phyloP scores from a whole-genome alignment of 2,113 vertebrate species.

The Lepus americanus region DNA sequence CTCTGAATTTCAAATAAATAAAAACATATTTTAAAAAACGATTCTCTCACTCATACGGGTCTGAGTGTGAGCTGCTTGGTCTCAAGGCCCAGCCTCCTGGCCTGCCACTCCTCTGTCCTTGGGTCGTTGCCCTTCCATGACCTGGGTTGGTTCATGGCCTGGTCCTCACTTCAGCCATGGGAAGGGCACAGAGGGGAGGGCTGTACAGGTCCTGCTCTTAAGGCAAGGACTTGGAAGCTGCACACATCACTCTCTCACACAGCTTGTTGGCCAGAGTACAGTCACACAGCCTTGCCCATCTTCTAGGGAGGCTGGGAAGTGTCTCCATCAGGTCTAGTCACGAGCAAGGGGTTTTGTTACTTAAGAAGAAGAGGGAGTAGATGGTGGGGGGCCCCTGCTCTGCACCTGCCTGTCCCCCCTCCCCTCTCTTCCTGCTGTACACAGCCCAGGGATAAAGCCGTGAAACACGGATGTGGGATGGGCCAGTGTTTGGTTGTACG shows the following conservation, averaged over 20 bases:
- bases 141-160: background rate
- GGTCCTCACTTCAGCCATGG: background rate
- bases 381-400: background rate
- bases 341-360: background rate
- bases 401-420: background rate
- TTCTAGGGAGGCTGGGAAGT: background rate
- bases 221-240: background rate
- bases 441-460: background rate
- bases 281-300: background rate
- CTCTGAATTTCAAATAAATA: too few species aligned
- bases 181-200: background rate
- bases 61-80: background rate
- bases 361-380: background rate
- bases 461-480: background rate
- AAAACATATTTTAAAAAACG: too few species aligned
- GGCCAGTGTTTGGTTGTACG: background rate
- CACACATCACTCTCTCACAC: background rate
- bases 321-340: background rate
- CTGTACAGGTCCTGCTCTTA: background rate
- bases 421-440: background rate
- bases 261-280: background rate
- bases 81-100: background rate
- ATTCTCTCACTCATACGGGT: background rate
- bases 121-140: background rate
- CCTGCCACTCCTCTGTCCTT: background rate